These are phyloP conservation scores for Meloidogyne floridensis DNA, from an alignment of 1,140 invertebrate genomes.

Conservation along the genomic window DNA sequence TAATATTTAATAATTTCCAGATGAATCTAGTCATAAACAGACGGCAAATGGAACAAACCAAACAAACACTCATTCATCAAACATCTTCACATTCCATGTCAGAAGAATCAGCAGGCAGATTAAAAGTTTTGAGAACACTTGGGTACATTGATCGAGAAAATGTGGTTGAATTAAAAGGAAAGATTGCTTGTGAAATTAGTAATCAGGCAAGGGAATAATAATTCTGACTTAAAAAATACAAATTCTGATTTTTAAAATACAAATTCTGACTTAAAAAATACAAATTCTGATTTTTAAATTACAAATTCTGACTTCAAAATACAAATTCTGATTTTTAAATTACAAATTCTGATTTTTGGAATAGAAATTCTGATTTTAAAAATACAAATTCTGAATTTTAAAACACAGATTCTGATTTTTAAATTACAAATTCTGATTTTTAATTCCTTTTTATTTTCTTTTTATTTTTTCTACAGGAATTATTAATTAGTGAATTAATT, in stretches of 20 bases:
- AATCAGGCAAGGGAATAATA: conserved; percentile 67
- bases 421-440: no score
- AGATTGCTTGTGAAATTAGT: conserved; percentile 92
- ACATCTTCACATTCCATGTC: conserved; percentile 82
- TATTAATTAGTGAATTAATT: conserved; percentile 90
- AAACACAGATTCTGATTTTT: no score
- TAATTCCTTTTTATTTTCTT: not conserved
- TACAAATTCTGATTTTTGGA: no score
- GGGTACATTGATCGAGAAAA: conserved; percentile 75
- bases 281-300: no score
- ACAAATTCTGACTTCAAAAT: no score
- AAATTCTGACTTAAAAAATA: no score
- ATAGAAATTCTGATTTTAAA: no score
- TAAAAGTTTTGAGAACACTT: conserved; percentile 80
- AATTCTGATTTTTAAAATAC: not conserved
- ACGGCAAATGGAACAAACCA: conserved; percentile 25
- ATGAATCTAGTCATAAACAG: not conserved
- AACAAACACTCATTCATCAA: conserved; percentile 41
- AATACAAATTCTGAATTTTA: no score
- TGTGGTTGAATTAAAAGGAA: conserved; percentile 79
- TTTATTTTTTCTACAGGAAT: conserved; percentile 34
- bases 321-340: no score
- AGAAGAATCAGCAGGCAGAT: conserved; percentile 82
- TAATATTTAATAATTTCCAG: not conserved
- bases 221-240: not conserved